Percentiles rank a stretch among this genome's conserved stretches.
Conservation (phyloP, 2,113 vertebrate genomes). For the Colius striatus region DNA sequence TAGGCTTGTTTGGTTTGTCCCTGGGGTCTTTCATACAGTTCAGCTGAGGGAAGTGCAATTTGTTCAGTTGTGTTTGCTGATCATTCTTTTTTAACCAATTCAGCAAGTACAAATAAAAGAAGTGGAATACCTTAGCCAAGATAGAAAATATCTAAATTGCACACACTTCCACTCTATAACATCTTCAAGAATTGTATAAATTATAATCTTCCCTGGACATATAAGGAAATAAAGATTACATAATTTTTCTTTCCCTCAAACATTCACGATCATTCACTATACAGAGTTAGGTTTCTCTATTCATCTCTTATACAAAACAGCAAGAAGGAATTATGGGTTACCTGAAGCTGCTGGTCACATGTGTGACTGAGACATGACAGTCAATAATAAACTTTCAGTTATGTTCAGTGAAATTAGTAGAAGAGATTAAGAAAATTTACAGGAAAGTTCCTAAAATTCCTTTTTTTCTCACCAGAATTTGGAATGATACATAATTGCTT, state of each 20-base stretch:
- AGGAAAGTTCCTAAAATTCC: not conserved
- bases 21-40: slow-evolving; percentile 42
- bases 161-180: not conserved
- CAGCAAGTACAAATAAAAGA: slow-evolving; percentile 15
- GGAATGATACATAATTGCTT: not conserved
- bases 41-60: slow-evolving; percentile 59
- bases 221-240: not conserved
- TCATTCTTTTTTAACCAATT: slow-evolving; percentile 43
- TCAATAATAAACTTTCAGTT: not conserved
- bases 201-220: not conserved
- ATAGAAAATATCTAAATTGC: not conserved
- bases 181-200: not conserved
- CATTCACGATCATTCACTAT: accelerated
- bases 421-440: not conserved
- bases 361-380: not conserved
- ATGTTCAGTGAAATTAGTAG: not conserved
- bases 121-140: not conserved
- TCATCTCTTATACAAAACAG: not conserved
- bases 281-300: not conserved
- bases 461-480: not conserved
- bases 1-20: slow-evolving; percentile 41
- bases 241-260: not conserved
- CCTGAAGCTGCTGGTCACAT: not conserved
- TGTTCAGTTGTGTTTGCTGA: slow-evolving; percentile 61
- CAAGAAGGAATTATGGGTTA: not conserved